Conservation (phyloP, 2,113 vertebrate genomes). For the Ictalurus punctatus region DNA sequence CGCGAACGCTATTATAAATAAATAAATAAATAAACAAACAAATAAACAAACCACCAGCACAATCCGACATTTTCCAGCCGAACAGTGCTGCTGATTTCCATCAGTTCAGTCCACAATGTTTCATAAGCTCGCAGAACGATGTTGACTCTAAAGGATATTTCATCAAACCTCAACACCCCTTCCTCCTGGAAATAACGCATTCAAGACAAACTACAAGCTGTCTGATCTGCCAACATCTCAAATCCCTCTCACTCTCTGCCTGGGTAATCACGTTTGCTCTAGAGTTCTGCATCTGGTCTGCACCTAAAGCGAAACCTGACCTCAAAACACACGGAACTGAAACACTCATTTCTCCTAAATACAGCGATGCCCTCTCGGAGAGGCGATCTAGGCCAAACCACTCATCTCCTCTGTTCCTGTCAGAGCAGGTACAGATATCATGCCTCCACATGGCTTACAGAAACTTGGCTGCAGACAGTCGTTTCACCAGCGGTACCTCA, state of each 20-base stretch:
- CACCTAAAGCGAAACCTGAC: constrained; percentile 14
- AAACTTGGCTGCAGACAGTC: neutral
- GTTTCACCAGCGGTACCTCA: neutral
- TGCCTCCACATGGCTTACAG: neutral
- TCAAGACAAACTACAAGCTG: neutral
- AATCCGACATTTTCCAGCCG: too few relatives aligned
- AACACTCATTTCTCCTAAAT: constrained; percentile 37
- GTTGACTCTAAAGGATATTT: constrained; percentile 32
- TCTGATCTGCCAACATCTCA: neutral
- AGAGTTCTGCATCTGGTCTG: neutral
- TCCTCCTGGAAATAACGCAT: constrained; percentile 24
- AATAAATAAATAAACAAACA: neutral
- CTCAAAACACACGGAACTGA: neutral
- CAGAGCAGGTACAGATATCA: constrained; percentile 18
- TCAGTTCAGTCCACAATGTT: neutral
- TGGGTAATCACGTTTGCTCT: neutral
- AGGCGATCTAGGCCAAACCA: constrained; percentile 21
- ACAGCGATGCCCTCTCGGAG: neutral
- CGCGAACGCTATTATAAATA: neutral
- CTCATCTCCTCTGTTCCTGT: constrained; percentile 13
- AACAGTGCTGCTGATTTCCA: neutral
- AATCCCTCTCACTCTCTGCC: neutral
- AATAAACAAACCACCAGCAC: neutral
- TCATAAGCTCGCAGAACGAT: constrained; percentile 2
- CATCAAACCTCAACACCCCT: constrained; percentile 7